Evolutionary conservation across 1,140 invertebrate species (phyloP), one percentile per base, ranked within the genome.

Genomic region (Heliconius melpomene): DNA sequence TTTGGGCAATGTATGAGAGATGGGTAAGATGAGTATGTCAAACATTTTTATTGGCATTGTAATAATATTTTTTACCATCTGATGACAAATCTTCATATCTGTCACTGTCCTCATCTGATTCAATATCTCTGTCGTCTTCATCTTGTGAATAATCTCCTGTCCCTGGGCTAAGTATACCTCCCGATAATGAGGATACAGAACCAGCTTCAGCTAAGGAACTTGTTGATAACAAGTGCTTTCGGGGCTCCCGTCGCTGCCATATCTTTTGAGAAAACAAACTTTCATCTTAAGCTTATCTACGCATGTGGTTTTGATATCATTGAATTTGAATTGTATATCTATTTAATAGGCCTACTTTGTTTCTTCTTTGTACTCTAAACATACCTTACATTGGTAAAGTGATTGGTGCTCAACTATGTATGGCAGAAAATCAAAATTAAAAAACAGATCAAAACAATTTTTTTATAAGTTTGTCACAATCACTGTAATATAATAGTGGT

Each of bases 51-150:
- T 26, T 29, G 26, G 5, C 13, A 57, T 7, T 54, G 18, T 50
- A 38, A 57, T 60, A 74, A 52, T 52, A 52, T 57, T 23, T 77
- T 96, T 96, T 97, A 95, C 96, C 97, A 93, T 98, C 97, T 84
- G 96, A 97, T 77, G 97, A 97, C 76, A 97, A 96, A 90, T 98
- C 98, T 89, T 98, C 97, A 93, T 98, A 97, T 95, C 97, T 96
- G 83, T 98, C 97, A 88, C 97, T 98, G 77, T 98, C 97, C 77
- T 96, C 95, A 87, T 97, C 96, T 72, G 96, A 97, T 85, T 97
- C 97, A 23, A 84, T 79, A 89, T 96, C 96, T 78, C 95, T 95
- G 26, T 96, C 96, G 76, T 96, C 96, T 94, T 98, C 97, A 94
- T 98, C 97, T 87, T 98, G 97, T 78, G 97, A 98, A 84, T 97